Conservation (phyloP, 2,113 vertebrate genomes). For the Perca fluviatilis region DNA sequence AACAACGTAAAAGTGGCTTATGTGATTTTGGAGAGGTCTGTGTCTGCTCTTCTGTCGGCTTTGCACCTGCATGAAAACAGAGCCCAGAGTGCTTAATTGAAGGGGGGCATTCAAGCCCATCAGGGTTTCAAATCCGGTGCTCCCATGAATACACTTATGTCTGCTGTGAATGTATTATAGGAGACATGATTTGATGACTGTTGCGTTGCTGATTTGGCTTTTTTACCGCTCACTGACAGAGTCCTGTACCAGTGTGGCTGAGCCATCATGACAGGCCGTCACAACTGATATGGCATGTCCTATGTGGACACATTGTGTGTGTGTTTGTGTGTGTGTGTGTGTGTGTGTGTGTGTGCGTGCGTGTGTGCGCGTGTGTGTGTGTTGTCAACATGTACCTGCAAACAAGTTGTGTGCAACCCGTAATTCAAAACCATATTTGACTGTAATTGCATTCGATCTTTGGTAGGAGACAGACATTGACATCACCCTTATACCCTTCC, state of each 20-base stretch:
- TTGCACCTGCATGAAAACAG: conserved; percentile 30
- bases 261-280: conserved; percentile 55
- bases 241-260: conserved; percentile 31
- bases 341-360: conserved; percentile 26
- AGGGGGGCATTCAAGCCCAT: not conserved
- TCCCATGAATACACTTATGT: conserved; percentile 19
- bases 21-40: conserved; percentile 4
- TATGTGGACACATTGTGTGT: conserved; percentile 6
- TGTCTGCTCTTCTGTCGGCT: not conserved
- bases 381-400: conserved; percentile 2
- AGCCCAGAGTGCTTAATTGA: conserved; percentile 13
- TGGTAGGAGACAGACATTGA: conserved; percentile 32
- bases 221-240: conserved; percentile 9
- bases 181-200: conserved; percentile 20
- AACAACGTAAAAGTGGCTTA: conserved; percentile 15
- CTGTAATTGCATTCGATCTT: conserved; percentile 6
- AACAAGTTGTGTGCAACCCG: conserved; percentile 18
- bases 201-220: conserved; percentile 31
- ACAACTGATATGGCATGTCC: conserved; percentile 31
- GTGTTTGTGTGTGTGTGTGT: conserved; percentile 24
- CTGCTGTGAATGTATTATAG: conserved; percentile 11
- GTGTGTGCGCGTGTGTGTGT: conserved; percentile 23
- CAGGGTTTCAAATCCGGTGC: conserved; percentile 19
- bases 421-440: conserved; percentile 21
- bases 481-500: not conserved